These are phyloP conservation scores for Pristionchus entomophagus DNA, from an alignment of 2,888 invertebrate species.

Conservation along the genomic window DNA sequence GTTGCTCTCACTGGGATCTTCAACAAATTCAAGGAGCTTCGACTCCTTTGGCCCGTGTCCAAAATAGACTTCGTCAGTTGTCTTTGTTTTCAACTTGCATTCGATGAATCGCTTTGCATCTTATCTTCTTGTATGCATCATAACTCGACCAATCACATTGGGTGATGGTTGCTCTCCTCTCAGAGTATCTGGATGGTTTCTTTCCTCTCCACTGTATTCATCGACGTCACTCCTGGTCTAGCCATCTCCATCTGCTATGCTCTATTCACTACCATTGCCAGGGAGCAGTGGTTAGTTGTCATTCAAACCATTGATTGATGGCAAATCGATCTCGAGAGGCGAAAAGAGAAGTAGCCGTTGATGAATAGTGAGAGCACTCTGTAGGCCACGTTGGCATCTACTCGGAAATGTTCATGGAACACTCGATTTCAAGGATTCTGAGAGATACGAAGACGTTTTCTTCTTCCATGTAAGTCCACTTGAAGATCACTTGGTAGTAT, in stretches of 20 bases:
- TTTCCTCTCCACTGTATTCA: slow-evolving; percentile 69
- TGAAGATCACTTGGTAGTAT: not conserved
- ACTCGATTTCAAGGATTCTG: slow-evolving; percentile 67
- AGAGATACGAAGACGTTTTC: slow-evolving; percentile 65
- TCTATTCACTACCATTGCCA: slow-evolving; percentile 74
- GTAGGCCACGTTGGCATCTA: slow-evolving; percentile 73
- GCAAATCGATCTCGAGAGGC: too few species aligned
- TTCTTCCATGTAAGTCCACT: slow-evolving; percentile 55
- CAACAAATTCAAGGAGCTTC: slow-evolving; percentile 15
- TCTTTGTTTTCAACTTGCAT: too few species aligned
- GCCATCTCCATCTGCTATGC: slow-evolving; percentile 72
- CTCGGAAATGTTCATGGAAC: slow-evolving; percentile 71
- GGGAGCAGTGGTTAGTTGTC: slow-evolving; percentile 72
- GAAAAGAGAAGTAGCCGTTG: too few species aligned
- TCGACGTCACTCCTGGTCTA: slow-evolving; percentile 75
- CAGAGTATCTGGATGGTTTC: slow-evolving; percentile 75
- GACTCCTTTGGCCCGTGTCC: slow-evolving; percentile 70
- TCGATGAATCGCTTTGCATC: too few species aligned
- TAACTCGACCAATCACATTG: too few species aligned
- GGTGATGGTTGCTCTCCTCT: not conserved
- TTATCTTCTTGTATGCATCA: too few species aligned
- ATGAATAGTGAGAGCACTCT: not conserved
- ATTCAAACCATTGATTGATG: not conserved
- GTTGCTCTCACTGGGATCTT: slow-evolving; percentile 86
- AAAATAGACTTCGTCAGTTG: slow-evolving; percentile 77